A percentile compares a stretch with the other conserved stretches of the same genome.
These are phyloP conservation scores for Pampus argenteus DNA, from an alignment of 2,797 vertebrate genomes.

Conservation along the genomic window DNA sequence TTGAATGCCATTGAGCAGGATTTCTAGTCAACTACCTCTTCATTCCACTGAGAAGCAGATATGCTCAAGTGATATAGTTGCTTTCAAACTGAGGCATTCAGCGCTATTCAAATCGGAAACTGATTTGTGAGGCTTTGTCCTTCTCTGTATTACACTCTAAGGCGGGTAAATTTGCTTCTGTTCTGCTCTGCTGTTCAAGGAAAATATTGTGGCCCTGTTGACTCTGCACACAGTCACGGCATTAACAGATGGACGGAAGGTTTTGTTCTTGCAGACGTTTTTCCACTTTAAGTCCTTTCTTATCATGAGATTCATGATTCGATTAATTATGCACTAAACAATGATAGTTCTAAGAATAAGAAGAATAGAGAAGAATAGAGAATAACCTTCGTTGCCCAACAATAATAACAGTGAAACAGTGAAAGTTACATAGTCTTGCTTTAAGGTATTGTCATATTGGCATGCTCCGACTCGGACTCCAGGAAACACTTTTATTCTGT, in stretches of 20 bases:
- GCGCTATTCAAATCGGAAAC: conserved; percentile 11
- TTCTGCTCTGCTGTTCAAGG: not conserved
- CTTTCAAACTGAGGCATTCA: conserved; percentile 6
- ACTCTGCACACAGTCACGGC: not conserved
- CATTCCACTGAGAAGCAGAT: conserved; percentile 15
- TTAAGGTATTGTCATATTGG: not conserved
- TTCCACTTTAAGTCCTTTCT: not conserved
- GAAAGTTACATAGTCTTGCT: not conserved
- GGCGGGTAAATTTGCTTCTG: conserved; percentile 3
- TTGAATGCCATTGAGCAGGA: conserved; percentile 39
- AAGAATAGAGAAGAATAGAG: too few species aligned
- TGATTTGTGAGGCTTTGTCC: conserved; percentile 7
- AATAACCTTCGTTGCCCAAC: not conserved
- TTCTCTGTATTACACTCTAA: not conserved
- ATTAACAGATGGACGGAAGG: not conserved
- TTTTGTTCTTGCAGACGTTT: not conserved
- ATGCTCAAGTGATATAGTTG: not conserved
- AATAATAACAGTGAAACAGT: not conserved
- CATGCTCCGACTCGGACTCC: not conserved
- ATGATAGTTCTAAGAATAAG: too few species aligned
- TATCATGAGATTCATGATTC: not conserved
- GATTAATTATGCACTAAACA: not conserved
- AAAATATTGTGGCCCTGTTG: not conserved
- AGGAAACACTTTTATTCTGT: not conserved
- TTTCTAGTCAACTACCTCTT: conserved; percentile 33